Base-by-base conservation (phyloP, 1,140 invertebrate genomes). In the Parapsyche elsis region DNA sequence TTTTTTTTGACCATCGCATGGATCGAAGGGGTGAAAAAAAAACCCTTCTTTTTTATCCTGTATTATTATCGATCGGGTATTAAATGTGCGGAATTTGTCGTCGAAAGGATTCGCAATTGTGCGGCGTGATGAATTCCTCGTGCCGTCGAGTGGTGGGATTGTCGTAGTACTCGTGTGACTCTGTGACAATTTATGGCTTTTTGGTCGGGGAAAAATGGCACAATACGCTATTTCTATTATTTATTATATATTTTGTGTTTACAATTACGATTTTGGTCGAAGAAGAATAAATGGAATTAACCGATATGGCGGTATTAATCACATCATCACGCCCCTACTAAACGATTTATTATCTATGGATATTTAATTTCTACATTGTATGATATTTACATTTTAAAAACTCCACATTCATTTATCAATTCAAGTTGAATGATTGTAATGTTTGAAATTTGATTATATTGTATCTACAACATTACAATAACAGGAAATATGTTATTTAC, bases 71-170 rank as follows among this genome's bases (percentile, higher is more conserved):
- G 79, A 79, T 80, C 80, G 81, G 61, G 81, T 71, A 79, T 81
- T 83, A 80, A 83, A 82, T 38, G 30, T 71, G 79, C 46, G 76
- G 77, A 83, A 83, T 83, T 83, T 83, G 81, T 83, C 81, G 71
- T 81, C 75, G 49, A 49, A 59, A 45, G 71, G 44, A 30, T 75
- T 67, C 67, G 71, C 26, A 78, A 78, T 81, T 70, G 75, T 30
- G 16, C 12, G 74, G n/a, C 49, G 67, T 76, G 76, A 79, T 71
- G 71, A 67, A 38, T 79, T 79, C 80, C 30, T 77, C 71, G 71
- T 64, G 59, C 9, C 16, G 26, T 82, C 73, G 79, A 82, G 81
- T 82, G 81, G 74, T 59, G 70, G 26, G 38, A 45, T 76, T 67
- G 64, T 4, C 59, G 21, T 12, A 38, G 49, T 74, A 71, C 70